Percentiles rank a stretch among this genome's conserved stretches.
Evolutionary conservation across 2,113 vertebrate species (phyloP).

Genomic region (Junco hyemalis): DNA sequence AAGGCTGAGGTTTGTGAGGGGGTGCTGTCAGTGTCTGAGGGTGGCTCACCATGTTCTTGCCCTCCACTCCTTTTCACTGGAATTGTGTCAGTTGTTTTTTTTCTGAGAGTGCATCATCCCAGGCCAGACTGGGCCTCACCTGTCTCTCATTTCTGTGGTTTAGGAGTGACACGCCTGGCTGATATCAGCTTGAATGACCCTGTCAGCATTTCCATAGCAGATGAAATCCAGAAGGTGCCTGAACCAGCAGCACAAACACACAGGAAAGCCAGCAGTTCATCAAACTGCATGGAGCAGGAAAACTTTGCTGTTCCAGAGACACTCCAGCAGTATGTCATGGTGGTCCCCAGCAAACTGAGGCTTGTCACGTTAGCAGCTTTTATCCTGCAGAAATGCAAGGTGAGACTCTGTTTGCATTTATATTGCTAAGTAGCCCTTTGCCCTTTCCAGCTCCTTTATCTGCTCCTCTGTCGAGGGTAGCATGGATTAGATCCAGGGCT

Average conservation of each 20-base stretch:
- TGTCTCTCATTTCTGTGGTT: neutral
- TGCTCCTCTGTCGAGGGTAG: neutral
- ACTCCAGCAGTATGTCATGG: slow-evolving; percentile 82
- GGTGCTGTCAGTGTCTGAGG: neutral
- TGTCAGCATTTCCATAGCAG: slow-evolving; percentile 78
- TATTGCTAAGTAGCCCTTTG: neutral
- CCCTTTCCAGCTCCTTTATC: neutral
- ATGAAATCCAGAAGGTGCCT: slow-evolving; percentile 13
- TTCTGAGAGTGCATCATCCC: neutral
- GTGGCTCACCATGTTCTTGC: neutral
- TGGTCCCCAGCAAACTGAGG: slow-evolving; percentile 92
- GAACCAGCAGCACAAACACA: fast-evolving
- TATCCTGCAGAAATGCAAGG: slow-evolving; percentile 89
- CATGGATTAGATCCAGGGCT: neutral
- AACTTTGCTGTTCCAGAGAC: slow-evolving; percentile 85
- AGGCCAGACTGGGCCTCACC: neutral
- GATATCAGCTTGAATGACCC: slow-evolving; percentile 87
- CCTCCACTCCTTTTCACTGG: neutral
- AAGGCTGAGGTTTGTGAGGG: neutral
- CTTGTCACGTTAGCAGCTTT: slow-evolving; percentile 92
- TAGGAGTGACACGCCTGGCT: slow-evolving; percentile 84
- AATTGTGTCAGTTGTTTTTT: fast-evolving
- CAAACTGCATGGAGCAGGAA: neutral
- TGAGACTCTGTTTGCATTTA: slow-evolving; percentile 50
- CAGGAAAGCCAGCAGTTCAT: neutral